Conservation (phyloP, 2,888 invertebrate species). For the Galerucella pusilla region DNA sequence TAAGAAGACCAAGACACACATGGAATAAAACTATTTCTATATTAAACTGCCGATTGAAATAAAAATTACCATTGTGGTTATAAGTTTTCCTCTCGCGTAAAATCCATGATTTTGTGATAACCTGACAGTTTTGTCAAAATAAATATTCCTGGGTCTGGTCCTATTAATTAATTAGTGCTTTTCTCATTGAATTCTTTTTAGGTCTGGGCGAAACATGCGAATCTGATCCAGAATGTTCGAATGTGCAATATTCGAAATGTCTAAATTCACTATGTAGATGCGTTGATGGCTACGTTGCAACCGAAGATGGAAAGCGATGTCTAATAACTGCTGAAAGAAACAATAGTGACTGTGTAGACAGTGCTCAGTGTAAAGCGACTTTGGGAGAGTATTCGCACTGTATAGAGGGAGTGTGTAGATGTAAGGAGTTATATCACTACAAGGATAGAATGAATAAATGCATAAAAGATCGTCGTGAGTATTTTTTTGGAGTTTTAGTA, state of each 20-base stretch:
- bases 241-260: slow-evolving; percentile 49
- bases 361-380: slow-evolving; percentile 52
- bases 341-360: slow-evolving; percentile 51
- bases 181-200: slow-evolving; percentile 40
- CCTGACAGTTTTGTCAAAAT: no score
- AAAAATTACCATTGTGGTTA: no score
- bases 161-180: no score
- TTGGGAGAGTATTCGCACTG: slow-evolving; percentile 53
- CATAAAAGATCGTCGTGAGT: slow-evolving; percentile 54
- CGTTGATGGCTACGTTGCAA: slow-evolving; percentile 47
- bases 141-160: no score
- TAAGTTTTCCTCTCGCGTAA: no score
- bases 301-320: slow-evolving; percentile 47
- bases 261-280: slow-evolving; percentile 52
- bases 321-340: slow-evolving; percentile 49
- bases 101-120: no score
- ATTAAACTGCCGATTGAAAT: no score
- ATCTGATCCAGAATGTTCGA: slow-evolving; percentile 51
- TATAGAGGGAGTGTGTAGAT: slow-evolving; percentile 51
- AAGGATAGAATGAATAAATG: slow-evolving; percentile 51
- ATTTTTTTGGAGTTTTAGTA: not conserved
- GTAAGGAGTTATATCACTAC: slow-evolving; percentile 53
- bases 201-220: slow-evolving; percentile 54
- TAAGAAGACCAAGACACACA: no score
- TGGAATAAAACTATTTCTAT: no score